Evolutionary conservation across 2,888 invertebrate species (phyloP), one percentile per base, ranked within the genome.

Genomic region (Sinopyrophorus schimmeli): DNA sequence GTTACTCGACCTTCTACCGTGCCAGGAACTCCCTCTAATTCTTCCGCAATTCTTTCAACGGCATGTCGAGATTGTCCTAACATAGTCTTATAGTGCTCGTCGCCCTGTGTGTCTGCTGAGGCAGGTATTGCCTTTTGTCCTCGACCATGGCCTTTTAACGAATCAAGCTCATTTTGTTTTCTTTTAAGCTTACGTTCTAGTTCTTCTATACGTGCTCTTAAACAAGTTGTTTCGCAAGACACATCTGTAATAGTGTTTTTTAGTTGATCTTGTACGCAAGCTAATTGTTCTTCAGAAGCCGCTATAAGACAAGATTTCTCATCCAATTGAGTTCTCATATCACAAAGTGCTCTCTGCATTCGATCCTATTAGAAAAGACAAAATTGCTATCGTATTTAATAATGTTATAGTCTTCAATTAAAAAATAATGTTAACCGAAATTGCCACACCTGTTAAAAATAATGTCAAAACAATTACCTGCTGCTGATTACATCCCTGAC

Each of bases 221-320:
- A 60, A 21, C 62, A 59, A 3, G 47, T 26, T 1, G 64, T 67
- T 61, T 72, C 72, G 10, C 57, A 55, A 3, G 62, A 60, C 4
- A 72, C 58, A 7, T 63, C 62, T 11, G 61, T 56, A 21, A 72
- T 70, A 1, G 70, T 68, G 20, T 54, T 61, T 31, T 63, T 64
- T 15, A 72, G 51, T 47, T 71, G 60, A 9, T 58, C 57, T 56
- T 73, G 69, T 3, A 71, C 62, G 2, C 49, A 48, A 0, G 62
- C 64, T 9, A 73, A 47, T 53, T 72, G 65, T 55, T 69, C 65
- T 55, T 71, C 68, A 0, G 72, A 71, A 12, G 59, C 42, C 11
- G 53, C 52, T 41, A 74, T 66, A 6, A 72, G 12, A 26, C 35
- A 44, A 17, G 68, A 64, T 48, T 73, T 73, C 28, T 62, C 57